Percentiles rank a stretch among this genome's conserved stretches.
Conservation (phyloP, 2,888 invertebrate genomes). For the Euclidia mi region DNA sequence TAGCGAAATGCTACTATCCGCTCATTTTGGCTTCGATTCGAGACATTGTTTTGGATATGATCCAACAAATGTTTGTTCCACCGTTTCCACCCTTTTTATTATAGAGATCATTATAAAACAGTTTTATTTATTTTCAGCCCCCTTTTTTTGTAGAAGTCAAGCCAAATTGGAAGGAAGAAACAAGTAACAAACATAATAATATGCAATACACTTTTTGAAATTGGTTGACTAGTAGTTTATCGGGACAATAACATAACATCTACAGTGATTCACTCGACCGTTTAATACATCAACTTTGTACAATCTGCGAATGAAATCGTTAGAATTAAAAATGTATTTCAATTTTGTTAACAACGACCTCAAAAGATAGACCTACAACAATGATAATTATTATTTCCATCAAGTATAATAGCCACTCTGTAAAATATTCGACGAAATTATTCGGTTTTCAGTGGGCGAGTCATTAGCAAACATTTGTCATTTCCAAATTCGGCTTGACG, state of each 20-base stretch:
- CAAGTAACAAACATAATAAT: too few relatives aligned
- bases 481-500: slow-evolving; percentile 84
- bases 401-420: slow-evolving; percentile 62
- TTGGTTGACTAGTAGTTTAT: too few relatives aligned
- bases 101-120: slow-evolving; percentile 52
- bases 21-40: slow-evolving; percentile 67
- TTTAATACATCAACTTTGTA: slow-evolving; percentile 12
- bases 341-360: slow-evolving; percentile 60
- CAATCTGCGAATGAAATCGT: slow-evolving; percentile 31
- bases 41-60: slow-evolving; percentile 69
- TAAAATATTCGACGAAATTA: slow-evolving; percentile 76
- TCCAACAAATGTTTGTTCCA: slow-evolving; percentile 71
- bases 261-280: slow-evolving; percentile 13
- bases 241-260: slow-evolving; percentile 1
- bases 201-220: too few relatives aligned
- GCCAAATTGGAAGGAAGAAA: not conserved
- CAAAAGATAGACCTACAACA: slow-evolving; percentile 55
- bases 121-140: slow-evolving; percentile 3
- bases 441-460: slow-evolving; percentile 76
- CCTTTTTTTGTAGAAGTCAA: not conserved
- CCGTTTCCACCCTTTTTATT: slow-evolving; percentile 62
- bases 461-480: slow-evolving; percentile 88
- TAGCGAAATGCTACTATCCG: slow-evolving; percentile 61
- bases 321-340: slow-evolving; percentile 62
- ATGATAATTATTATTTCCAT: slow-evolving; percentile 68